Base-by-base conservation (phyloP, 1,140 invertebrate genomes). In the Venturia canescens region DNA sequence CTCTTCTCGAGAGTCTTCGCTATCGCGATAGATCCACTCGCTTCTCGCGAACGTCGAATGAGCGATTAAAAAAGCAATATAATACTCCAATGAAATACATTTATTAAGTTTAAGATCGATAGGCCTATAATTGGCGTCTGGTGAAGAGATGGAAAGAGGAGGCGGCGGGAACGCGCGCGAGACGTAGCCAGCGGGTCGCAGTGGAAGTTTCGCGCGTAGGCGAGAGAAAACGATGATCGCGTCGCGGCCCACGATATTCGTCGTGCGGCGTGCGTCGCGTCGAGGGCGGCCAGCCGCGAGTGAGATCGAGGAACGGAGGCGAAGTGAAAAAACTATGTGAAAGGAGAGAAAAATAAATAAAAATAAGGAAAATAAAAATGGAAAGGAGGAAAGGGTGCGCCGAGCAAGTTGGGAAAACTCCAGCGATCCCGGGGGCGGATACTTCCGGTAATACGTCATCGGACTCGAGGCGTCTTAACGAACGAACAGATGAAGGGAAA, bases 201-300 rank as follows among this genome's bases (percentile, higher is more conserved):
- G 84, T 84, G 66, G 83, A 85, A 80, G 81, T 83, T 78, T 80
- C 53, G 63, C 67, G 84, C 53, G 88, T 89, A 84, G 88, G 88
- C 85, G 87, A 66, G 87, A 66, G 21, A 44, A 44, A 80, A 84
- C 82, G 79, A 83, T 60, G 74, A 84, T 85, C 79, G 82, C 84
- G 53, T 79, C 83, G 81, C 81, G 53, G 38, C 74, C 74, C 74
- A 76, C 74, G 50, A 57, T 57, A 21, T 27, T 44, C 53, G 31
- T 60, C 26, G 44, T 18, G 53, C 60, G 21, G n/a, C n/a, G n/a
- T n/a, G n/a, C n/a, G n/a, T n/a, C 11, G 23, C 23, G 60, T 66
- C 15, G 13, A 66, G 27, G 60, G 29, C 31, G 44, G 70, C 9
- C 44, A 38, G 76, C 26, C n/a, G n/a, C n/a, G 63, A 21, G 38